Conservation (phyloP, 2,797 vertebrate genomes). For the Moxostoma hubbsi region DNA sequence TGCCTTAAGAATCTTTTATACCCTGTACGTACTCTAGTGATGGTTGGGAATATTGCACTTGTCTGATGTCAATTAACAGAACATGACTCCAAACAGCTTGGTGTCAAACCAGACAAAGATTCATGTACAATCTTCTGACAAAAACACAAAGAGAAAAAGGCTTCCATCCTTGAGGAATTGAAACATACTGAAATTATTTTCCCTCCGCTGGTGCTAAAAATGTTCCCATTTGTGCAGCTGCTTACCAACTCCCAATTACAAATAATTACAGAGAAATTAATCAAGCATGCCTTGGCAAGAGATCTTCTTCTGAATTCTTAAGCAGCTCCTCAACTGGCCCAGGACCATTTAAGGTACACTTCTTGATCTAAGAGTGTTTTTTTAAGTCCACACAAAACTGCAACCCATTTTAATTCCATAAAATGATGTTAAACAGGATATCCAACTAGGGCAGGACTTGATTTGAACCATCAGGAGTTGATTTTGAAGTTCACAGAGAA, state of each 20-base stretch:
- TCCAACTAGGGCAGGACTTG: too few relatives aligned
- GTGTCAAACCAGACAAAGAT: constrained; percentile 29
- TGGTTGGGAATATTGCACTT: neutral
- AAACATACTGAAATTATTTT: constrained; percentile 72
- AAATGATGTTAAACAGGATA: too few relatives aligned
- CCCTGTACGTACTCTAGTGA: too few relatives aligned
- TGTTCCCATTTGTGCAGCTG: constrained; percentile 69
- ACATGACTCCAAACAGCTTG: neutral
- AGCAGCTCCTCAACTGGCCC: constrained; percentile 43
- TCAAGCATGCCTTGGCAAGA: constrained; percentile 55
- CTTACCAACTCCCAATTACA: constrained; percentile 56
- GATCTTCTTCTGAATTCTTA: constrained; percentile 24
- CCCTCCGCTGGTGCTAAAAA: constrained; percentile 58
- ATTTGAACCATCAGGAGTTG: too few relatives aligned
- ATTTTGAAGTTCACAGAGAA: too few relatives aligned
- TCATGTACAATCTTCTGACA: constrained; percentile 40
- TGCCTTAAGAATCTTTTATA: too few relatives aligned
- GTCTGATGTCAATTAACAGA: constrained; percentile 7
- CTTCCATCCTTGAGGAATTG: constrained; percentile 61
- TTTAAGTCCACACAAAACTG: too few relatives aligned
- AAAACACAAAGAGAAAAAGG: constrained; percentile 47
- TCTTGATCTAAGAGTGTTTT: constrained; percentile 45
- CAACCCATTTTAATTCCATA: too few relatives aligned
- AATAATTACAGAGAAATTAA: constrained; percentile 67
- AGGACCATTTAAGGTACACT: constrained; percentile 53